Evolutionary conservation across 2,113 vertebrate genomes (phyloP).

Genomic region (Polyodon spathula): DNA sequence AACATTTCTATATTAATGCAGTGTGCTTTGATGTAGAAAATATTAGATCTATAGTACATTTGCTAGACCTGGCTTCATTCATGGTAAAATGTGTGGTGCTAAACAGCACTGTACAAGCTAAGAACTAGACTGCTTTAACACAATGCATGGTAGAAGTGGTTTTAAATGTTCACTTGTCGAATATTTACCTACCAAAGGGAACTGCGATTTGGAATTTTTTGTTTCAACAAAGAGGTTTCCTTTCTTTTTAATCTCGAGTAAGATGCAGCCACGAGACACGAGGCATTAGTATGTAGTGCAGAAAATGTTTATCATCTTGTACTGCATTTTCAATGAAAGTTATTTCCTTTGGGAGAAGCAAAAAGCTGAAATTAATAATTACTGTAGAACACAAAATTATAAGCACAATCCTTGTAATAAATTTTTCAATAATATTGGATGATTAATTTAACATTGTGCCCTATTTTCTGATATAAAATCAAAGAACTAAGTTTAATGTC

Average conservation of each 20-base stretch:
- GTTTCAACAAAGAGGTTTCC: neutral
- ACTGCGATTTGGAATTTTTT: neutral
- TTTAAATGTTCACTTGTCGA: too few species aligned
- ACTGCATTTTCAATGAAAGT: conserved; percentile 57
- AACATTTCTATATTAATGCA: too few species aligned
- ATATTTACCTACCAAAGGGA: neutral
- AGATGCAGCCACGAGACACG: neutral
- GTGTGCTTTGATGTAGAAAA: too few species aligned
- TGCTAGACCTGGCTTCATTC: too few species aligned
- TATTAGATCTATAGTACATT: too few species aligned
- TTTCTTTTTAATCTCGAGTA: conserved; percentile 41
- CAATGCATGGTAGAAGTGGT: too few species aligned
- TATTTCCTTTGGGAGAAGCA: conserved; percentile 53
- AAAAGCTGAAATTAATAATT: conserved; percentile 76
- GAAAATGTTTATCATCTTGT: conserved; percentile 50
- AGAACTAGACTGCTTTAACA: too few species aligned
- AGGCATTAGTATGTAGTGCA: neutral
- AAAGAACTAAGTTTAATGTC: conserved; percentile 41
- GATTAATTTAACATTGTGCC: conserved; percentile 59
- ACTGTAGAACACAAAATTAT: conserved; percentile 71
- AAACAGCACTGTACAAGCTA: too few species aligned
- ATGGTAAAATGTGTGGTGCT: too few species aligned
- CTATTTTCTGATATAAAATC: conserved; percentile 68
- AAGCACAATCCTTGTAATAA: conserved; percentile 80
- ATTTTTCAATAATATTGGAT: conserved; percentile 64